These are phyloP conservation scores for Phrixothrix hirtus DNA, from an alignment of 2,888 invertebrate species.

Conservation along the genomic window DNA sequence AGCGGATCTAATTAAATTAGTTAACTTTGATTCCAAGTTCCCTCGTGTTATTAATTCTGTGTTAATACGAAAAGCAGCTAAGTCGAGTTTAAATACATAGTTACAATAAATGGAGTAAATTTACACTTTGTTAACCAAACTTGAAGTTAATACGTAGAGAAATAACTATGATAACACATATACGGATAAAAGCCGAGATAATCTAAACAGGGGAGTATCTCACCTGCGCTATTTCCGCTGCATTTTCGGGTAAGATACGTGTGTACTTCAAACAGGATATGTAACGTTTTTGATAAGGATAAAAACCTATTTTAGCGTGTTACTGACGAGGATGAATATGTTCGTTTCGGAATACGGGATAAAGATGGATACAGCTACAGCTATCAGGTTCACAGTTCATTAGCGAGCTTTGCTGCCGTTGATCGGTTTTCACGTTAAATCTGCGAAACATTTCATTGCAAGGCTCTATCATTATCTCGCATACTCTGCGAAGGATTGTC, in stretches of 20 bases:
- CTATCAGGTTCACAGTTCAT: conserved; percentile 53
- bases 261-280: conserved; percentile 25
- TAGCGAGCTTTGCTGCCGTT: conserved; percentile 48
- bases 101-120: conserved; percentile 24
- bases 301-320: conserved; percentile 18
- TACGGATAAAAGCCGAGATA: conserved; percentile 26
- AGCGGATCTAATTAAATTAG: neutral
- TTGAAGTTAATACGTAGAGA: conserved; percentile 27
- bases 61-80: conserved; percentile 15
- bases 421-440: conserved; percentile 44
- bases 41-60: conserved; percentile 15
- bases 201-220: conserved; percentile 23
- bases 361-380: conserved; percentile 40
- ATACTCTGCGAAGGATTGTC: conserved; percentile 37
- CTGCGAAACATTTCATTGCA: conserved; percentile 37
- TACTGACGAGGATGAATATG: conserved; percentile 22
- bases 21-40: conserved; percentile 3
- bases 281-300: conserved; percentile 26
- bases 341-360: conserved; percentile 28
- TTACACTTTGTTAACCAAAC: conserved; percentile 31
- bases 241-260: conserved; percentile 20
- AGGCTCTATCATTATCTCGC: conserved; percentile 36
- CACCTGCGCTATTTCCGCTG: conserved; percentile 31
- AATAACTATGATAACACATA: conserved; percentile 25
- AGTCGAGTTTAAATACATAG: conserved; percentile 22